A percentile compares a stretch with the other conserved stretches of the same genome.
phyloP scores from a whole-genome alignment of 1,140 invertebrate species.

The Dryas iulia region DNA sequence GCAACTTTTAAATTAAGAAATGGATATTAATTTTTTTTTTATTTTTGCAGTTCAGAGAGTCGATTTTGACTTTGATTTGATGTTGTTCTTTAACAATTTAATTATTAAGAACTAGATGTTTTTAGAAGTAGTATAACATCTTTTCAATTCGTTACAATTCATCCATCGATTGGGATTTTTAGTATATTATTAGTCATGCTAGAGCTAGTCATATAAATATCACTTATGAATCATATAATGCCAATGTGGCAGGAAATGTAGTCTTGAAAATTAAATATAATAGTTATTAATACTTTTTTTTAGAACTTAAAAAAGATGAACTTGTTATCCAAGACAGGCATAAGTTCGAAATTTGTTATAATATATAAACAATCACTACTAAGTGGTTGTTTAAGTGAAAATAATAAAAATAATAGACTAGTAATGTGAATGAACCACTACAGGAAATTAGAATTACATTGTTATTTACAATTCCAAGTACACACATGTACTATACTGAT shows the following conservation, averaged over 20 bases:
- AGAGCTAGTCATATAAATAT: not conserved
- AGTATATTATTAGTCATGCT: not conserved
- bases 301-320: no score
- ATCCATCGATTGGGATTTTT: not conserved
- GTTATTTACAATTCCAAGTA: slow-evolving; percentile 15
- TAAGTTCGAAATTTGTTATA: not conserved
- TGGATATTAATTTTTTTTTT: no score
- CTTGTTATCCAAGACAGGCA: not conserved
- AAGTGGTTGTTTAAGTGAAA: not conserved
- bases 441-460: slow-evolving; percentile 29
- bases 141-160: no score
- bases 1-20: no score
- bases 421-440: slow-evolving; percentile 25
- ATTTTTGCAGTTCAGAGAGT: no score
- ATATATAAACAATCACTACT: no score
- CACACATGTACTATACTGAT: slow-evolving; percentile 9
- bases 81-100: no score
- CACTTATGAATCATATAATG: not conserved
- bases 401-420: slow-evolving; percentile 4
- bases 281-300: no score
- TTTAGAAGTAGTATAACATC: no score
- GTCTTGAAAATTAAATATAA: not conserved
- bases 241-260: not conserved
- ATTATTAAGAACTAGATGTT: no score
- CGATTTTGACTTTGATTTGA: no score